These are phyloP conservation scores for Molorchus minor DNA, from an alignment of 2,888 invertebrate genomes.

Conservation along the genomic window DNA sequence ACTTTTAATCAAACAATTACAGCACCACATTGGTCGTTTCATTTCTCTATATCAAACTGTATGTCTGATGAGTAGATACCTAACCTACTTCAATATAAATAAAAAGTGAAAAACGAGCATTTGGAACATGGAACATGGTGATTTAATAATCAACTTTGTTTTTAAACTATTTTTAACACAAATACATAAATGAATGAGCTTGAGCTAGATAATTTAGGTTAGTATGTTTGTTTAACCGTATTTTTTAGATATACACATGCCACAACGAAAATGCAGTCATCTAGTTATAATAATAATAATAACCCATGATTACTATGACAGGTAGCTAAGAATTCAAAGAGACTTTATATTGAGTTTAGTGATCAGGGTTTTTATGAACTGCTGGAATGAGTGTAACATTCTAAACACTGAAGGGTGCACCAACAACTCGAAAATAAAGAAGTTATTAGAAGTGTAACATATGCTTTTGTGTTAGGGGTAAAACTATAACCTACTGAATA, in stretches of 20 bases:
- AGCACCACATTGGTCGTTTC: too few relatives aligned
- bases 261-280: constrained; percentile 31
- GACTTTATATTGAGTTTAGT: background rate
- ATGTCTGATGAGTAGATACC: too few relatives aligned
- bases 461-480: too few relatives aligned
- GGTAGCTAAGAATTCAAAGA: background rate
- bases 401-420: constrained; percentile 2
- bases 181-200: constrained; percentile 11
- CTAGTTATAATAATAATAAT: too few relatives aligned
- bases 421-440: background rate
- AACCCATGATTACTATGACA: constrained; percentile 9
- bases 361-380: constrained; percentile 52
- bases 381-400: constrained; percentile 51
- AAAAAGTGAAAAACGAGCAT: too few relatives aligned
- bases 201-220: constrained; percentile 3
- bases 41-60: too few relatives aligned
- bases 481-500: too few relatives aligned
- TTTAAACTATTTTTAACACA: too few relatives aligned
- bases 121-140: too few relatives aligned
- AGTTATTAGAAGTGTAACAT: background rate
- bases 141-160: too few relatives aligned
- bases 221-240: background rate
- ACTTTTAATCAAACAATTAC: too few relatives aligned
- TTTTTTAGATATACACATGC: constrained; percentile 18
- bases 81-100: too few relatives aligned